These are phyloP conservation scores for Tiliqua scincoides DNA, from an alignment of 2,113 vertebrate species.

Conservation along the genomic window DNA sequence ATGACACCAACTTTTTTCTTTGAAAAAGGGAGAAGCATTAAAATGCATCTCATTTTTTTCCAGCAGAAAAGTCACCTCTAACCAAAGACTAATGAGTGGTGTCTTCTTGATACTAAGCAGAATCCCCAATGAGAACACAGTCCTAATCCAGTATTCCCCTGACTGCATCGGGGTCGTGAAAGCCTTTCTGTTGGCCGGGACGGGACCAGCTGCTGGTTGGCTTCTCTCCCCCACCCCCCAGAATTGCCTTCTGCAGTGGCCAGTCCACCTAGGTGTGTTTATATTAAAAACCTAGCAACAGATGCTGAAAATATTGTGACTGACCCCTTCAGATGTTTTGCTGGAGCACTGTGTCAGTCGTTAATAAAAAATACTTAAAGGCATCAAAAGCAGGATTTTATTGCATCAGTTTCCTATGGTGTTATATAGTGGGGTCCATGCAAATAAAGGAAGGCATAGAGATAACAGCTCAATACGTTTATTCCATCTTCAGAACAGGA, in stretches of 20 bases:
- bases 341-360: too few relatives aligned
- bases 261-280: neutral
- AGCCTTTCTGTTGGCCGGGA: neutral
- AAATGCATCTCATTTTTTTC: conserved; percentile 47
- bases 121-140: conserved; percentile 59
- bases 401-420: neutral
- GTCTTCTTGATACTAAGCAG: conserved; percentile 51
- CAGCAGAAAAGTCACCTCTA: conserved; percentile 53
- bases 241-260: too few relatives aligned
- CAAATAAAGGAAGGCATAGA: too few relatives aligned
- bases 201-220: too few relatives aligned
- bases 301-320: neutral
- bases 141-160: neutral
- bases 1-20: conserved; percentile 37
- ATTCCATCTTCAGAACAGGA: too few relatives aligned
- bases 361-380: neutral
- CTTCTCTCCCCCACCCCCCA: neutral
- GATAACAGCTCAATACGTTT: too few relatives aligned
- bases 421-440: too few relatives aligned
- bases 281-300: neutral
- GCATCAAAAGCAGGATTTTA: neutral
- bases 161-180: neutral
- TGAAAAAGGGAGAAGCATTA: conserved; percentile 51
- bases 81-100: conserved; percentile 66
- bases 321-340: neutral